Base-by-base conservation (phyloP, 2,113 vertebrate genomes). In the Notechis scutatus region DNA sequence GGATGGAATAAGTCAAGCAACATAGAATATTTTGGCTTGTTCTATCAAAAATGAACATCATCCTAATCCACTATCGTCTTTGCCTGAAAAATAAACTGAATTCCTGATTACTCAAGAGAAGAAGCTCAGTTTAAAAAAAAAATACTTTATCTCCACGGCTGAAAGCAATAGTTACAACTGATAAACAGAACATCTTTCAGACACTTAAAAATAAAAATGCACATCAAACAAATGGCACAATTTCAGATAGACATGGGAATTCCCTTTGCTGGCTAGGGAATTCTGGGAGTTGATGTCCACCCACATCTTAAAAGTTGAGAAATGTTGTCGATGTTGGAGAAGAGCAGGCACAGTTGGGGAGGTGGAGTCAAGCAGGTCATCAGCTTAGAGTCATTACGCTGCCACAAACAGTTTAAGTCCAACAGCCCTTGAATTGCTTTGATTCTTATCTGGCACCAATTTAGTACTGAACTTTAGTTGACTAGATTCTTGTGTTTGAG, bases 161-260 rank as follows among this genome's bases (percentile, higher is more conserved):
- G 54, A 56, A 55, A 39, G 55, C 54, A 39, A 56, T 3, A 1
- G 0, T 54, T 50, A 47, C 8, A 86, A 12, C 14, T 5, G 26
- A 87, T 15, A 14, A 45, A n/a, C 24, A 39, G 24, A 90, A 50
- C 45, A 29, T 3, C 1, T 74, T 1, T 55, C 29, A 92, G 88
- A 90, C 26, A 4, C 2, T 24, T 86, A 14, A 15, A 6, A 81
- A 39, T 20, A 23, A 34, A 92, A 95, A 97, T 93, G 95, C 56
- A 42, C 8, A 26, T 93, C 88, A 93, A 94, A n/a, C 29, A 69
- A n/a, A 69, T 69, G 64, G 12, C 29, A 69, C n/a, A 12, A n/a
- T 69, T 69, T n/a, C 12, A 69, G 29, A 69, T 6, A n/a, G 29
- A 69, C 4, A n/a, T 15, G 11, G 11, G 64, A 15, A 69, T n/a